Evolutionary conservation across 2,113 vertebrate species (phyloP), one percentile per base, ranked within the genome.

Genomic region (Otus sunia): DNA sequence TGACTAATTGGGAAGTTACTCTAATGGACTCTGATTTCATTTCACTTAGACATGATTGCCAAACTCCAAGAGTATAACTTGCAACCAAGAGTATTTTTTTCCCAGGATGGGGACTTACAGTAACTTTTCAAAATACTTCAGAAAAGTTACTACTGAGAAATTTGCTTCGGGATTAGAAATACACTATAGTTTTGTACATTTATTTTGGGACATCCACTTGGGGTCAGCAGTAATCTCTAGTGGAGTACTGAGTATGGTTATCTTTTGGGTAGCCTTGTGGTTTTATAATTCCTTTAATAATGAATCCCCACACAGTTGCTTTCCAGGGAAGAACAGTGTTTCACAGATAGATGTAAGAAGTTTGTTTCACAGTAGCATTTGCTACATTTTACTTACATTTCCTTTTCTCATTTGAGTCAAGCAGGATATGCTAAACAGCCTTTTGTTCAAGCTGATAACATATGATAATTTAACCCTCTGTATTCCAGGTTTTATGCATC

Each of bases 401-500:
- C 45, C 82, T 84, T 53, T 84, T 63, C 62, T 94, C n/a, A 47
- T 72, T 89, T 92, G 86, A 80, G 86, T 86, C 81, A 30, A 81
- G 17, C 23, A 92, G 50, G 16, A 16, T 8, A 30, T 10, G 53
- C 96, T 85, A 96, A 97, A 95, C 12, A 56, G 29, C n/a, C 49
- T 96, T 93, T 93, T 95, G 34, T 90, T 94, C 52, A 50, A 73
- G 43, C 6, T 92, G 85, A 90, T 30, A 89, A 52, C 56, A 68
- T 73, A 25, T 52, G 25, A 79, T 92, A 87, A 88, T 80, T 92
- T 95, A 97, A 96, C 80, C 14, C 56, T 90, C 47, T 60, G 21
- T 79, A 59, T 72, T 59, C 43, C 18, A 81, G 41, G 12, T 12
- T 27, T 60, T 96, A 84, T 91, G 43, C 56, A 34, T 66, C 15